These are phyloP conservation scores for Oegoconia quadripuncta DNA, from an alignment of 2,888 invertebrate genomes.

Conservation along the genomic window DNA sequence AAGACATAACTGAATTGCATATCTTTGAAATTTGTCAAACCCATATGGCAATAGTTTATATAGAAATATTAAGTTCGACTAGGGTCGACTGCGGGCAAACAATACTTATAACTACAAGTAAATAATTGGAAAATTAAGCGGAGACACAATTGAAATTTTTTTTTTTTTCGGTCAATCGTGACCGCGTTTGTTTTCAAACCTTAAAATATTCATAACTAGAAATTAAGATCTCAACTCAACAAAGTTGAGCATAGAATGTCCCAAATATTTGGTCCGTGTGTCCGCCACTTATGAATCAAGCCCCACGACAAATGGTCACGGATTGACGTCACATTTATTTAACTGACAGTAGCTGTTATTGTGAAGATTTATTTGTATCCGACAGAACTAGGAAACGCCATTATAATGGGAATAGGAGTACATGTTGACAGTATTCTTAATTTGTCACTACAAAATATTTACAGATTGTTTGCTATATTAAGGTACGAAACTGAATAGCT, in stretches of 20 bases:
- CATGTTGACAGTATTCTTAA: conserved; percentile 37
- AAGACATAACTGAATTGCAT: too few species aligned
- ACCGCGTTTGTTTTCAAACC: too few species aligned
- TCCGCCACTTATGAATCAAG: conserved; percentile 48
- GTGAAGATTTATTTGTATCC: conserved; percentile 70
- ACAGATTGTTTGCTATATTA: too few species aligned
- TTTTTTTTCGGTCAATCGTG: too few species aligned
- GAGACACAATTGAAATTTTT: background rate
- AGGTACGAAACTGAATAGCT: too few species aligned
- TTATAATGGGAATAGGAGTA: conserved; percentile 58
- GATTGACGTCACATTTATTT: conserved; percentile 75
- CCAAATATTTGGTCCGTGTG: conserved; percentile 28
- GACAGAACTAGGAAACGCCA: conserved; percentile 61
- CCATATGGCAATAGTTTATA: too few species aligned
- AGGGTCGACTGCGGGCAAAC: too few species aligned
- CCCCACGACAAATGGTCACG: conserved; percentile 59
- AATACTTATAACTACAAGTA: background rate
- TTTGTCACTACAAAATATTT: background rate
- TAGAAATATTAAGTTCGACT: too few species aligned
- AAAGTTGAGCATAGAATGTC: background rate
- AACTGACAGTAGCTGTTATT: conserved; percentile 58
- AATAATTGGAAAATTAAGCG: background rate
- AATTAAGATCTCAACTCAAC: too few species aligned
- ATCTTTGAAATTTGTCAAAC: too few species aligned
- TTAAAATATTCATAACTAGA: too few species aligned